Evolutionary conservation across 2,888 invertebrate species (phyloP).

Genomic region (Rosalia funebris): DNA sequence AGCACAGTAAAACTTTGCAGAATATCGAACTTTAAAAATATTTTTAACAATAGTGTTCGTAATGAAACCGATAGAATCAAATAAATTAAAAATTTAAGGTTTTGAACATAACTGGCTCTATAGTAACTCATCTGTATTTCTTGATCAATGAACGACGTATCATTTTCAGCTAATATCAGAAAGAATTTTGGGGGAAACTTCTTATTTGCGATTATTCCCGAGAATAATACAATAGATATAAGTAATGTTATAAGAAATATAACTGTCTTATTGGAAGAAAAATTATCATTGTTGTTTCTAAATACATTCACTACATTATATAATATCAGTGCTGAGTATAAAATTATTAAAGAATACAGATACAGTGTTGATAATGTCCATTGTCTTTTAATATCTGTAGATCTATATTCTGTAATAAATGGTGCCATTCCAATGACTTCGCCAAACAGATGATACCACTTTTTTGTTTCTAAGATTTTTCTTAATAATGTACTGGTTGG

Average conservation of each 20-base stretch:
- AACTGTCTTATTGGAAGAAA: not conserved
- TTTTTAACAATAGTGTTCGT: not conserved
- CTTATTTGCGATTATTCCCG: conserved; percentile 2
- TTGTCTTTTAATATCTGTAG: not conserved
- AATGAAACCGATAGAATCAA: not conserved
- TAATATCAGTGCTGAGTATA: not conserved
- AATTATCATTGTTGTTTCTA: not conserved
- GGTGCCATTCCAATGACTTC: not conserved
- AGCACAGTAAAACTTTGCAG: not conserved
- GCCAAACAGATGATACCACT: not conserved
- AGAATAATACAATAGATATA: not conserved
- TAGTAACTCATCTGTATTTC: not conserved
- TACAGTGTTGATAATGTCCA: not conserved
- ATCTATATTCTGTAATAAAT: not conserved
- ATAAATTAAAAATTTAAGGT: not conserved
- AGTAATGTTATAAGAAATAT: not conserved
- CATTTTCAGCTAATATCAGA: not conserved
- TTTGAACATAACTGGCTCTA: not conserved
- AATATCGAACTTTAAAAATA: not conserved
- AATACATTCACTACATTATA: not conserved
- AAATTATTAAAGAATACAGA: not conserved
- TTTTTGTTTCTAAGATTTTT: conserved; percentile 1
- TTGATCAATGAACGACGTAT: not conserved
- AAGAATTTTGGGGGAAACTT: conserved; percentile 2
- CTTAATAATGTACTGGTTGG: too few relatives aligned